These are phyloP conservation scores for Escarpia spicata DNA, from an alignment of 2,888 invertebrate species.

Conservation along the genomic window DNA sequence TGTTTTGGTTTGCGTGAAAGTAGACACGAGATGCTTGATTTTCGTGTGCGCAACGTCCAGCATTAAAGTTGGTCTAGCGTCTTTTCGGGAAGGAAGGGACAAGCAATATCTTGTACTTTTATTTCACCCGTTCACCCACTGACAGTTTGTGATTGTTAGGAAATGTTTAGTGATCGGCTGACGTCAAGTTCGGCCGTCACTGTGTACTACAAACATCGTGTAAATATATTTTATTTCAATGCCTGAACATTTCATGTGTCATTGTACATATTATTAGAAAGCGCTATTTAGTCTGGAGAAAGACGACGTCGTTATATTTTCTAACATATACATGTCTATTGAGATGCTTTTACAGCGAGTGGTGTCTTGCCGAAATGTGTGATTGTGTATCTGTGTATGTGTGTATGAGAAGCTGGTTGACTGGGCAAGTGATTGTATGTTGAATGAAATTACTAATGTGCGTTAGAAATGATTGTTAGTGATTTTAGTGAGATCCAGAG, in stretches of 20 bases:
- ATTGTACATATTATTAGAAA: constrained; percentile 9
- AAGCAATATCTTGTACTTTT: neutral
- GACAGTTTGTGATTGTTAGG: too few relatives aligned
- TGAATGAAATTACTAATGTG: neutral
- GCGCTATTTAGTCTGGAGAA: neutral
- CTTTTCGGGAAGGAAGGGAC: neutral
- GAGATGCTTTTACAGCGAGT: neutral
- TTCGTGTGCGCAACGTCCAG: neutral
- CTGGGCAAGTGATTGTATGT: neutral
- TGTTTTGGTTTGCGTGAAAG: neutral
- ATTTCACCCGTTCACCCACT: neutral
- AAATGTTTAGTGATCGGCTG: neutral
- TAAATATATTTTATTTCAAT: constrained; percentile 16
- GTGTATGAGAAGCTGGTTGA: neutral
- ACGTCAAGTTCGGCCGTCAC: neutral
- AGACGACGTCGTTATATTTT: neutral
- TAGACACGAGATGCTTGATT: too few relatives aligned
- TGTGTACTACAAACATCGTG: neutral
- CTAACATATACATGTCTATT: constrained; percentile 9
- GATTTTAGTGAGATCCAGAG: neutral
- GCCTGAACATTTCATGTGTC: neutral
- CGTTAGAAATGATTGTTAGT: neutral
- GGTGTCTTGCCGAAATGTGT: neutral
- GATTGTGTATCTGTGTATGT: neutral
- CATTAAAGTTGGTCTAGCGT: neutral